Base-by-base conservation (phyloP, 2,113 vertebrate genomes). In the Labeo rohita region DNA sequence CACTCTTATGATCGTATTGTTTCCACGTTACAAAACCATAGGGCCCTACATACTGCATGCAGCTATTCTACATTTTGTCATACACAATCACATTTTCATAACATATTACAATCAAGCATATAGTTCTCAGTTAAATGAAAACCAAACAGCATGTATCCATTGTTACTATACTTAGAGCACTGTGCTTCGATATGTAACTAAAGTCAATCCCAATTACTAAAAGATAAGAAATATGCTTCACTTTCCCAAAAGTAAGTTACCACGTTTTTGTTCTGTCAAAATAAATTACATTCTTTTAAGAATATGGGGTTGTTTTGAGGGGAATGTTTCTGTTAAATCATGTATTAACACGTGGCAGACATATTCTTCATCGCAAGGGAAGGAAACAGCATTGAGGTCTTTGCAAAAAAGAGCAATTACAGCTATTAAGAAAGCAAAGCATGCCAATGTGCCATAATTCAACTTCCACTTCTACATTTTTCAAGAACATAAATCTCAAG, bases 371-470 rank as follows among this genome's bases (percentile, higher is more conserved):
- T 89, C 80, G 43, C 54, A 83, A 83, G 81, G 66, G 72, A 86
- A 90, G 83, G 83, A 81, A 87, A 89, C 82, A 56, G 90, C 83
- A 85, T 81, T 76, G 80, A 80, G 84, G 85, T 78, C 79, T 85
- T 87, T 81, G 61, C 73, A 49, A 79, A 85, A 87, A 88, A 85
- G 83, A 85, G 85, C 87, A 91, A 90, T 90, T 89, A 88, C 88
- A 91, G 85, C 86, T 85, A 88, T 91, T 88, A 85, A 85, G 86
- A 89, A 89, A 90, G 66, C 85, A 88, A 88, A 90, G 87, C 88
- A 88, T 91, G 86, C 90, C 88, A 86, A 90, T 89, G 85, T 78
- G 80, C 83, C 90, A 90, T 90, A 87, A 87, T 89, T 89, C 85
- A 91, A 88, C 86, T 81, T 89, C 85, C 88, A 87, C 85, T 86